phyloP scores from a whole-genome alignment of 2,113 vertebrate species.

The Gymnobelideus leadbeateri region DNA sequence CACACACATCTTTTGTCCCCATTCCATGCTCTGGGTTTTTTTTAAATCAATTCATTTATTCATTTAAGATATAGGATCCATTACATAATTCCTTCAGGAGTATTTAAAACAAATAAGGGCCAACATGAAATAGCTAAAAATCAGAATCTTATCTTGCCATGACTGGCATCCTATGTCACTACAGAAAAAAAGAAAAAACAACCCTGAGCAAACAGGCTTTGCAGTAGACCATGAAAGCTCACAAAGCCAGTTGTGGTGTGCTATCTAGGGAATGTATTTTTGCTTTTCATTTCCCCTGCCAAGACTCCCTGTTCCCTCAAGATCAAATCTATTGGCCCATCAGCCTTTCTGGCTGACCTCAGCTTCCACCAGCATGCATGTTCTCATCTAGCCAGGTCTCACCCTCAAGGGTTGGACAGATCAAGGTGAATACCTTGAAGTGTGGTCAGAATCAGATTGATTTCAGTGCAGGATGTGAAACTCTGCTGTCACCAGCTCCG shows the following conservation, averaged over 20 bases:
- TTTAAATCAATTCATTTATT: conserved; percentile 8
- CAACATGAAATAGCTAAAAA: conserved; percentile 52
- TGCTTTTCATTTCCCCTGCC: conserved; percentile 65
- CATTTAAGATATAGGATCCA: neutral
- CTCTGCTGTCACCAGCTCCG: conserved; percentile 60
- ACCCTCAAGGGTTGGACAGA: conserved; percentile 71
- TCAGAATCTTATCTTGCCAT: conserved; percentile 31
- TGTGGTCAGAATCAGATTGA: conserved; percentile 69
- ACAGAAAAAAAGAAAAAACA: conserved; percentile 55
- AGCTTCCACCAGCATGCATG: conserved; percentile 39
- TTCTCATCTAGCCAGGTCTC: conserved; percentile 60
- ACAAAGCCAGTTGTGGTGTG: conserved; percentile 20
- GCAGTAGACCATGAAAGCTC: conserved; percentile 60
- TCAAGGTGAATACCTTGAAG: conserved; percentile 70
- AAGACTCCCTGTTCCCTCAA: conserved; percentile 54
- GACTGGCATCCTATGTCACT: neutral
- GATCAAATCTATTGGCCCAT: conserved; percentile 70
- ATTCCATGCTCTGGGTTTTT: conserved; percentile 36
- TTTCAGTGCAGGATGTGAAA: conserved; percentile 55
- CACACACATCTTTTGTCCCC: neutral
- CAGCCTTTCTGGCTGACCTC: conserved; percentile 74
- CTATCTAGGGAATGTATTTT: conserved; percentile 57
- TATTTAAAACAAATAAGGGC: conserved; percentile 11
- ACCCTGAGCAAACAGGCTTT: conserved; percentile 67
- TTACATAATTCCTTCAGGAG: neutral